These are phyloP conservation scores for Drosophila repleta DNA, from an alignment of 1,140 invertebrate species.

Conservation along the genomic window DNA sequence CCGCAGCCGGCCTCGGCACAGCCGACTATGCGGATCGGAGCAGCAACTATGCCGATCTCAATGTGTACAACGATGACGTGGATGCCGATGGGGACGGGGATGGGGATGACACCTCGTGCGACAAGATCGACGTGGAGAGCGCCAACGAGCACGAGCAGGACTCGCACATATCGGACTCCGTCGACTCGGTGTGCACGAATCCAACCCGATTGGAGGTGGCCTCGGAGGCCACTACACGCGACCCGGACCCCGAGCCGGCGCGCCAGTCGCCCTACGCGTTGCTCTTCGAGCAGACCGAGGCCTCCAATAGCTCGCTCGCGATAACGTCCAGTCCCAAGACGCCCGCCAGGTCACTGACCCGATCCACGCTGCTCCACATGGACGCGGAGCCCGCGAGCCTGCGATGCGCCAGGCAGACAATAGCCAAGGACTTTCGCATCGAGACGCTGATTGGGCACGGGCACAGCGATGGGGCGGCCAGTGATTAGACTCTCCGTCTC, in stretches of 20 bases:
- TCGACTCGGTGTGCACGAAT: constrained; percentile 77
- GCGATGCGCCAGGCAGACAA: constrained; percentile 58
- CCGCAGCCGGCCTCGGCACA: constrained; percentile 33
- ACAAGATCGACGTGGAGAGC: constrained; percentile 83
- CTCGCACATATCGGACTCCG: constrained; percentile 80
- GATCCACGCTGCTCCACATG: constrained; percentile 49
- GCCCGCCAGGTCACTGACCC: constrained; percentile 18
- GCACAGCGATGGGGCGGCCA: constrained; percentile 58
- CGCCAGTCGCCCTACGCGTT: constrained; percentile 52
- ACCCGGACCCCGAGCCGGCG: constrained; percentile 17
- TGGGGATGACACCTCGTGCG: constrained; percentile 73
- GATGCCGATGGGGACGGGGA: constrained; percentile 68
- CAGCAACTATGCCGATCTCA: constrained; percentile 61
- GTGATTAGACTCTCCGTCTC: constrained; percentile 42
- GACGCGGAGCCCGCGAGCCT: constrained; percentile 53
- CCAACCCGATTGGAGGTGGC: constrained; percentile 54
- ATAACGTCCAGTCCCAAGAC: constrained; percentile 66
- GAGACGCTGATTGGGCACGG: constrained; percentile 79
- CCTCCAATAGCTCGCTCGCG: constrained; percentile 51
- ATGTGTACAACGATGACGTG: constrained; percentile 62
- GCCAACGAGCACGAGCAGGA: constrained; percentile 75
- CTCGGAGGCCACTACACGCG: constrained; percentile 30
- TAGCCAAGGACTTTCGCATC: constrained; percentile 83
- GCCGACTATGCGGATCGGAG: constrained; percentile 39
- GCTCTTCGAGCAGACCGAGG: constrained; percentile 66